phyloP scores from a whole-genome alignment of 30 jellyfish, hydroid and myxozoan genomes.

The Aurelia aurita region DNA sequence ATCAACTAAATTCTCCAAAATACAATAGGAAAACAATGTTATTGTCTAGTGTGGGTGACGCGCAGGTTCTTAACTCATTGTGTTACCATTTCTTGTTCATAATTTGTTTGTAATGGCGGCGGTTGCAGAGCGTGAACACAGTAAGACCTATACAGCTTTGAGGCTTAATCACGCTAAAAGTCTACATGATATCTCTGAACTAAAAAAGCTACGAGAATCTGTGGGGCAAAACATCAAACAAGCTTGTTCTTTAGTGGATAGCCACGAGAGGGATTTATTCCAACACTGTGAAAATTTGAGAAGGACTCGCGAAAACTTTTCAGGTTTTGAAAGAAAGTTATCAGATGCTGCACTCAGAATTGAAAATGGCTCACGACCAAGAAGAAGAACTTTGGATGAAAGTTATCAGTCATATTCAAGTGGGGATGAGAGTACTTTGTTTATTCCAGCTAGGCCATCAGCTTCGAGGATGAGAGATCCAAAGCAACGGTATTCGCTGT shows the following conservation, averaged over 20 bases:
- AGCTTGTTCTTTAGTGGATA: conserved; percentile 40
- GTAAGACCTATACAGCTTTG: neutral
- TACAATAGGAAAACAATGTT: no score
- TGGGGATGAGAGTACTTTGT: conserved; percentile 41
- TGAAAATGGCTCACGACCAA: neutral
- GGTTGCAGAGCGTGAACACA: neutral
- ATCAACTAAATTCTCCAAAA: no score
- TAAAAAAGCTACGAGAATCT: conserved; percentile 36
- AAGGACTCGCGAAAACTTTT: conserved; percentile 33
- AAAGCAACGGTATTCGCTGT: neutral
- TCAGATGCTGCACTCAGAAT: conserved; percentile 42
- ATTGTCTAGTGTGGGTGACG: no score
- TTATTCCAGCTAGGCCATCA: no score
- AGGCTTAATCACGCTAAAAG: conserved; percentile 44
- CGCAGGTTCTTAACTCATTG: no score
- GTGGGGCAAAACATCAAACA: conserved; percentile 31
- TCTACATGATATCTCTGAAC: conserved; percentile 41
- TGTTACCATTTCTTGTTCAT: no score
- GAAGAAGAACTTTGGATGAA: conserved; percentile 22
- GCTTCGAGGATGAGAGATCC: no score
- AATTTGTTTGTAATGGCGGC: no score
- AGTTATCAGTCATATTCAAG: conserved; percentile 30
- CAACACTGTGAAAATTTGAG: conserved; percentile 47
- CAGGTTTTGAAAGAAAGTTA: conserved; percentile 34
- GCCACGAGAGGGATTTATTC: conserved; percentile 17